These are phyloP conservation scores for Centropus unirufus DNA, from an alignment of 2,113 vertebrate species.

Conservation along the genomic window DNA sequence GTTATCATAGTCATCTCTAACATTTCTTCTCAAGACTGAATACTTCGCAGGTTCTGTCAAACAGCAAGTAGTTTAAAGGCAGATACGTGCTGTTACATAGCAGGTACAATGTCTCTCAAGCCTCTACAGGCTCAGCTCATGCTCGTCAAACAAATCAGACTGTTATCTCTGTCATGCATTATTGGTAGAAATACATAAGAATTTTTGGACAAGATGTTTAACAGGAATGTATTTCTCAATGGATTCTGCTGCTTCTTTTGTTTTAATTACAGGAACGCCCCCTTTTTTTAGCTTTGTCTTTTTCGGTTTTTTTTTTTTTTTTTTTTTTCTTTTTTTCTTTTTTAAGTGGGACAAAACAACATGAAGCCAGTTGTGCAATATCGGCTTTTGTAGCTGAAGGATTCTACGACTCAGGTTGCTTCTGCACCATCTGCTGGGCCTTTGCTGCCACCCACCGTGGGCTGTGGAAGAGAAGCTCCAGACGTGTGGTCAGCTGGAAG, in stretches of 20 bases:
- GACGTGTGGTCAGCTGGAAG: neutral
- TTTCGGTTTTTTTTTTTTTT: neutral
- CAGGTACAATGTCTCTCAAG: neutral
- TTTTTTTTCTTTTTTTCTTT: neutral
- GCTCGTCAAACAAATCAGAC: neutral
- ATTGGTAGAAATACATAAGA: neutral
- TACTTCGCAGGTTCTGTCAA: neutral
- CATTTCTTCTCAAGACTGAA: neutral
- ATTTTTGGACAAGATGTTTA: neutral
- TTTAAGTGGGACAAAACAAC: neutral
- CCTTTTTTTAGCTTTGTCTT: too few species aligned
- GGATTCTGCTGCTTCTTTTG: neutral
- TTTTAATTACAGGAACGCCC: neutral
- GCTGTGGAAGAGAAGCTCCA: neutral
- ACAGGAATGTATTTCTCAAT: neutral
- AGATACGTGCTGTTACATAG: neutral
- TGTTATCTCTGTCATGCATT: neutral
- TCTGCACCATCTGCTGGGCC: neutral
- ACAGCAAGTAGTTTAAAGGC: neutral
- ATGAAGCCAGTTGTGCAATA: constrained; percentile 5
- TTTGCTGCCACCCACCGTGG: constrained; percentile 55
- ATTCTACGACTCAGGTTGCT: neutral
- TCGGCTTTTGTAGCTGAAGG: constrained; percentile 11
- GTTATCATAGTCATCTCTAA: neutral
- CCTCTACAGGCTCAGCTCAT: neutral